phyloP scores from a whole-genome alignment of 92 coral and sea anemone species.

The Palythoa heliodiscus region DNA sequence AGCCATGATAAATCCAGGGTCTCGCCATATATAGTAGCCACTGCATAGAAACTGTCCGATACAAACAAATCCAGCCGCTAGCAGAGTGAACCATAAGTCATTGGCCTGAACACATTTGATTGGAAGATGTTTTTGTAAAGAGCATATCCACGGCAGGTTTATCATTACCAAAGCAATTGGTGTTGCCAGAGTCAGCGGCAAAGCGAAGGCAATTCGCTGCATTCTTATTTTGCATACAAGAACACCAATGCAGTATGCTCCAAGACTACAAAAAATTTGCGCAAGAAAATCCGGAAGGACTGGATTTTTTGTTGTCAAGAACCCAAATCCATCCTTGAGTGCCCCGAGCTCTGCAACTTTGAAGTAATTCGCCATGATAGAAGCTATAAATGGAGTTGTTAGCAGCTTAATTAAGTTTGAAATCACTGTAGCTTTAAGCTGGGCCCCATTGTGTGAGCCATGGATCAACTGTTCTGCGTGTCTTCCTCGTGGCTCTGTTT shows the following conservation, averaged over 20 bases:
- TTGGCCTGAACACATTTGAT: no score
- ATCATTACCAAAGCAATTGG: conserved; percentile 42
- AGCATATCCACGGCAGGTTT: no score
- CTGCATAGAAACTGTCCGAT: conserved; percentile 39
- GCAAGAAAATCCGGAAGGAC: conserved; percentile 63
- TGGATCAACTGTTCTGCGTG: background rate
- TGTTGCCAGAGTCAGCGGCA: conserved; percentile 76
- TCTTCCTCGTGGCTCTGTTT: conserved; percentile 26
- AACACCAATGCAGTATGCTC: conserved; percentile 63
- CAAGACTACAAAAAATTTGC: conserved; percentile 73
- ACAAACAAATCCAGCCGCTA: conserved; percentile 38
- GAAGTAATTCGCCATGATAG: conserved; percentile 43
- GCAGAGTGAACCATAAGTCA: no score
- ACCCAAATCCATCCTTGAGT: conserved; percentile 48
- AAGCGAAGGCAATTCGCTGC: conserved; percentile 74
- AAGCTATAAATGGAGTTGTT: conserved; percentile 74
- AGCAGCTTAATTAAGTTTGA: conserved; percentile 67
- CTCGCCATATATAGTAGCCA: conserved; percentile 47
- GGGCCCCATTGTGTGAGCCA: background rate
- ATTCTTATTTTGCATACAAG: conserved; percentile 84
- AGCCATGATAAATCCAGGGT: conserved; percentile 48
- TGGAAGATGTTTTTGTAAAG: no score
- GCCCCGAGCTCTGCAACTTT: conserved; percentile 18
- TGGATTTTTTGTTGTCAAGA: conserved; percentile 35
- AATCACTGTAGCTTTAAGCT: conserved; percentile 73